These are phyloP conservation scores for Kradibia gibbosae DNA, from an alignment of 1,140 invertebrate species.

Conservation along the genomic window DNA sequence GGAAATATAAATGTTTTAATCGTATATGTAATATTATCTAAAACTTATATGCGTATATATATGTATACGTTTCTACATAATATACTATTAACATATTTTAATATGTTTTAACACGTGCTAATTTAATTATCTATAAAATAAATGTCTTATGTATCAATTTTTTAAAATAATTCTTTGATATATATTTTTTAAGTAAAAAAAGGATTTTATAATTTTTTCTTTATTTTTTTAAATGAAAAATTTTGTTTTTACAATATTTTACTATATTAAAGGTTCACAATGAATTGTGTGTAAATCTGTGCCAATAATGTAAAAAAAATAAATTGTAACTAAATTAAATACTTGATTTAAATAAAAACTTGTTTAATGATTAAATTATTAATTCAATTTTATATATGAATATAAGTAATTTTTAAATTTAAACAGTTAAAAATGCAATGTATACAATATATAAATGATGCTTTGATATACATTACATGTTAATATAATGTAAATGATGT, in stretches of 20 bases:
- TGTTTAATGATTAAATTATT: neutral
- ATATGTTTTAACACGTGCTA: no score
- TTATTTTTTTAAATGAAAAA: neutral
- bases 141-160: conserved; percentile 50
- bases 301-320: conserved; percentile 20
- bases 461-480: no score
- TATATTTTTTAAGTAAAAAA: neutral
- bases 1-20: conserved; percentile 31
- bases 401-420: conserved; percentile 7
- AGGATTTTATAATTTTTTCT: neutral
- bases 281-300: conserved; percentile 20
- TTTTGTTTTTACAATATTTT: conserved; percentile 33
- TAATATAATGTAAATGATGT: no score
- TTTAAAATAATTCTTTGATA: conserved; percentile 9
- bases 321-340: neutral
- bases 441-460: conserved; percentile 15
- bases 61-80: conserved; percentile 34
- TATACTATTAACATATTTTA: conserved; percentile 20
- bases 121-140: conserved; percentile 41
- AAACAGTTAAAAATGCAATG: neutral
- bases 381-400: conserved; percentile 18
- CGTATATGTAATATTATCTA: conserved; percentile 6
- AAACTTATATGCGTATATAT: conserved; percentile 1
- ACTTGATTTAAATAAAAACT: conserved; percentile 1
- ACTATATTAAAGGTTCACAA: conserved; percentile 31